Conservation (phyloP, 2,888 invertebrate genomes). For the Crossocerus cetratus region DNA sequence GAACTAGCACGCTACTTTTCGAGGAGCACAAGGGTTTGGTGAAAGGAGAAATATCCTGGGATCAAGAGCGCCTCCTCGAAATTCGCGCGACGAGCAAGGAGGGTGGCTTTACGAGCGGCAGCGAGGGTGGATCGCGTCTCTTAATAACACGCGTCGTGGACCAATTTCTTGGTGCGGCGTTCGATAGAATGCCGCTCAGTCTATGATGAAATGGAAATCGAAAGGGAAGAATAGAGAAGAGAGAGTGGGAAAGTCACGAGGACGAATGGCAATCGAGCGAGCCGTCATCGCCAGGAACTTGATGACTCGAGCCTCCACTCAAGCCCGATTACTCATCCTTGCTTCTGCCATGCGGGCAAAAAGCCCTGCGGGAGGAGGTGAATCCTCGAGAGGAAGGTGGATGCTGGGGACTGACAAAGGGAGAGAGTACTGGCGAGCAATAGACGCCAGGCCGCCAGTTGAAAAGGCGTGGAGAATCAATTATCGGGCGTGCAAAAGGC, state of each 20-base stretch:
- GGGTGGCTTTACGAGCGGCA: slow-evolving; percentile 8
- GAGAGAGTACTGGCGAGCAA: slow-evolving; percentile 2
- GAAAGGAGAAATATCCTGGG: not conserved
- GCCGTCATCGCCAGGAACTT: slow-evolving; percentile 61
- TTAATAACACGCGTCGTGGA: slow-evolving; percentile 22
- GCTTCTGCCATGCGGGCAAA: slow-evolving; percentile 13
- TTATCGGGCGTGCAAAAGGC: slow-evolving; percentile 56
- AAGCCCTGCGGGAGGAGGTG: not conserved
- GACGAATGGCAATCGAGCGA: slow-evolving; percentile 61
- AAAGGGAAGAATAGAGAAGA: too few relatives aligned
- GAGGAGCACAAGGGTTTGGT: too few relatives aligned
- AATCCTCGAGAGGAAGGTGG: not conserved
- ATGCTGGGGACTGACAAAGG: not conserved
- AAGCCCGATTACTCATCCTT: slow-evolving; percentile 59
- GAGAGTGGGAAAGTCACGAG: slow-evolving; percentile 19
- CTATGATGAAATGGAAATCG: slow-evolving; percentile 51
- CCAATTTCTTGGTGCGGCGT: slow-evolving; percentile 43
- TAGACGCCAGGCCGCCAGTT: slow-evolving; percentile 43
- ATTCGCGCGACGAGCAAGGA: slow-evolving; percentile 7
- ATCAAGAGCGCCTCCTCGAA: not conserved
- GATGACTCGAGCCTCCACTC: slow-evolving; percentile 47
- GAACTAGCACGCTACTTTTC: too few relatives aligned
- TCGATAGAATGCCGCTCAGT: slow-evolving; percentile 18
- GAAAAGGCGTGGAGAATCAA: slow-evolving; percentile 61
- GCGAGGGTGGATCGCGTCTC: not conserved